These are phyloP conservation scores for Aethina tumida DNA, from an alignment of 1,140 invertebrate genomes.

Conservation along the genomic window DNA sequence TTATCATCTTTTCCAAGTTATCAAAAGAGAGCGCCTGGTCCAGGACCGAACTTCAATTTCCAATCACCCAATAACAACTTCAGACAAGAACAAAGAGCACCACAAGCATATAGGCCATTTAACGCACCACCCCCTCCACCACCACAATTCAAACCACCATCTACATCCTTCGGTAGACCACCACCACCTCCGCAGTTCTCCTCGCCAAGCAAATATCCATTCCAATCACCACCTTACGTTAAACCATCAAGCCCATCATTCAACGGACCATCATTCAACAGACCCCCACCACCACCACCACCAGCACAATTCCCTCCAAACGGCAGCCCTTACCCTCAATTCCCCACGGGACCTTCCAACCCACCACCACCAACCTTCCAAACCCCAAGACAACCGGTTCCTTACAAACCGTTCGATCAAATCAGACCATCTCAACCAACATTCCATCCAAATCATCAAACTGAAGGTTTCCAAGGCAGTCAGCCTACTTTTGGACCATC, in stretches of 20 bases:
- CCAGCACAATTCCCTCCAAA: conserved; percentile 17
- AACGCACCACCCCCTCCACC: conserved; percentile 28
- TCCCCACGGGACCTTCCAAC: conserved; percentile 10
- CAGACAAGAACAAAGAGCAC: conserved; percentile 23
- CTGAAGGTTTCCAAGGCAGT: too few relatives aligned
- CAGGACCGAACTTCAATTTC: conserved; percentile 8
- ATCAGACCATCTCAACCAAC: conserved; percentile 15
- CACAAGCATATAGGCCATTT: conserved; percentile 34
- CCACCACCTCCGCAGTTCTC: conserved; percentile 27
- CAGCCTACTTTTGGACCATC: too few relatives aligned
- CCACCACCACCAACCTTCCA: conserved; percentile 22
- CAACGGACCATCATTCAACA: conserved; percentile 38
- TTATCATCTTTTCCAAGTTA: conserved; percentile 25
- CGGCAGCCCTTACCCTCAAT: conserved; percentile 11
- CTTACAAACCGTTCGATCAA: conserved; percentile 29
- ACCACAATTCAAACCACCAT: conserved; percentile 16
- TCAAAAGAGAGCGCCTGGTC: conserved; percentile 19
- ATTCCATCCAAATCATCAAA: conserved; percentile 8
- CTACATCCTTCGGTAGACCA: conserved; percentile 15
- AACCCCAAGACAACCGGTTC: conserved; percentile 33
- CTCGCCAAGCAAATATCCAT: conserved; percentile 21
- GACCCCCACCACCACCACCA: conserved; percentile 14
- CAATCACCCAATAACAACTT: conserved; percentile 31
- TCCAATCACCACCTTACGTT: conserved; percentile 20
- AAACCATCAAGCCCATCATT: conserved; percentile 12